Base-by-base conservation (phyloP, 2,888 invertebrate genomes). In the Cheilosia impressa region DNA sequence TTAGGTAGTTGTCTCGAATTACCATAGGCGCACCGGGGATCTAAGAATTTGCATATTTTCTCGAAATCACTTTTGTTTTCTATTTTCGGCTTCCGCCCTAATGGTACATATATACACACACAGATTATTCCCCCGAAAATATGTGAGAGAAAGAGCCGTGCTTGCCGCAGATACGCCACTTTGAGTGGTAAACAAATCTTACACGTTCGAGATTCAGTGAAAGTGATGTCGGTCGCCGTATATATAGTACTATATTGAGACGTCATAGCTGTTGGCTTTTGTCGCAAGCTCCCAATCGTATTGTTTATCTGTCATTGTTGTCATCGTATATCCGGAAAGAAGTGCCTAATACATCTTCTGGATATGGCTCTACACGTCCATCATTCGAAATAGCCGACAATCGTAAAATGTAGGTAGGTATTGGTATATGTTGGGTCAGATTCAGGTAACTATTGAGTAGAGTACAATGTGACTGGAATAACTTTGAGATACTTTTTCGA, bases 1-100 rank as follows among this genome's bases (percentile, higher is more conserved):
- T 72, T 43, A 24, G 72, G 52, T 79, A 63, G 77, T 81, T 77
- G 66, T 81, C 63, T 62, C 71, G 71, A 81, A 77, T 80, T 80
- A 71, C 80, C 75, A 80, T 72, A 66, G 76, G 66, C 80, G 65
- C 76, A 69, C 50, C 71, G 60, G 71, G 72, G 50, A 27, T 52
- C 13, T 47, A 57, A 47, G 81, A 72, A 85, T 85, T 85, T 81
- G 76, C 85, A 85, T 85, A 81, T 81, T 79, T 84, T 84, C 58
- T 69, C 63, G 34, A 79, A 80, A 77, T 77, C 72, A 55, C 71
- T 85, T 81, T 85, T 85, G 68, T 76, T 85, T 85, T 85, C 76
- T 85, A 85, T 77, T 77, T 77, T 81, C 43, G 57, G 53, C 31
- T 60, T 66, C 65, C 73, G 52, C 17, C 24, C 43, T 19, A 22